These are phyloP conservation scores for Gallinago stenura DNA, from an alignment of 2,797 vertebrate species.

Conservation along the genomic window DNA sequence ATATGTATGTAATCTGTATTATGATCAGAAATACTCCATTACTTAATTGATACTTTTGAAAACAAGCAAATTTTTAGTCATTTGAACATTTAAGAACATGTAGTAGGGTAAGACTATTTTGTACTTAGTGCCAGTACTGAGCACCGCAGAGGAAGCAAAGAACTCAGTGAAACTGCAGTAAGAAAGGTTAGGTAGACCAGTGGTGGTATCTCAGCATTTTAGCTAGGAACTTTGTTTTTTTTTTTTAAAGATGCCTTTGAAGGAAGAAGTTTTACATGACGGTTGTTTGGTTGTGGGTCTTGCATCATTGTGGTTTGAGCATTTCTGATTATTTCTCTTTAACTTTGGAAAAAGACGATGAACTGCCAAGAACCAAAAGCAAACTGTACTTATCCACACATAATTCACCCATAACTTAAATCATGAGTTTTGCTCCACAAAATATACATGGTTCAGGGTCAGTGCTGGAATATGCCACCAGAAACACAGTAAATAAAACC, in stretches of 20 bases:
- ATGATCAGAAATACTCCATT: neutral
- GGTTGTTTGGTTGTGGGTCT: neutral
- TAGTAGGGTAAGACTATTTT: neutral
- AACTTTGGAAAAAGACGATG: conserved; percentile 26
- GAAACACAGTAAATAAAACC: conserved; percentile 6
- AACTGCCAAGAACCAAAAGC: conserved; percentile 21
- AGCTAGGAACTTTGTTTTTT: neutral
- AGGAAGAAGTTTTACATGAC: neutral
- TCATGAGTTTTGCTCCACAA: conserved; percentile 21
- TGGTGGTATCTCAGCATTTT: neutral
- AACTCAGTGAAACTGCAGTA: neutral
- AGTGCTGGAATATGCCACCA: neutral
- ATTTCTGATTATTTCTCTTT: neutral
- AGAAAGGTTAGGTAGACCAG: neutral
- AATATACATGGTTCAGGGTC: conserved; percentile 18
- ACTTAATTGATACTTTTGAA: neutral
- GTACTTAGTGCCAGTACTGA: neutral
- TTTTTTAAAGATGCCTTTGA: neutral
- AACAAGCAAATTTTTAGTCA: neutral
- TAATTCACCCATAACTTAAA: conserved; percentile 22
- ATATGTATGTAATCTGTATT: neutral
- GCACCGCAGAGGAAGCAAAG: neutral
- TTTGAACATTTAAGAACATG: neutral
- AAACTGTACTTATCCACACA: conserved; percentile 13
- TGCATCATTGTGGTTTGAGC: neutral